Base-by-base conservation (phyloP, 1,140 invertebrate species). In the Coboldia fuscipes region DNA sequence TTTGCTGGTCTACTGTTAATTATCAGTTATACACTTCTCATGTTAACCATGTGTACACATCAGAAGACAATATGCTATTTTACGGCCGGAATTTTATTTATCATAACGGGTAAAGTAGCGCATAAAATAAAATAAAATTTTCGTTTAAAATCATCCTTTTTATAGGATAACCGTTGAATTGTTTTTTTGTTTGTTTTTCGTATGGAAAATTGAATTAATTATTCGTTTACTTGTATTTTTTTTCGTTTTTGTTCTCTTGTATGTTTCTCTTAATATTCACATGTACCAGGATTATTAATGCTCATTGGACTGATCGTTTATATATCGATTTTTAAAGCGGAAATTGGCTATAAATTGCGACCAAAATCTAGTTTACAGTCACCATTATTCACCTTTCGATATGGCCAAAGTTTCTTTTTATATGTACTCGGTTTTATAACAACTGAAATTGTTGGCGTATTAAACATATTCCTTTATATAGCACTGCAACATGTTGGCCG, bases 311-410 rank as follows among this genome's bases (percentile, higher is more conserved):
- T 88, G 47, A 79, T 90, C 40, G 81, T 88, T 64, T 90, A 88
- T 66, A 85, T 90, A 61, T 85, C 83, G 9, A 73, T 85, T 33
- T 79, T 90, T 46, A 89, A 89, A 57, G 72, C 82, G 0, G 83
- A 89, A 66, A 70, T 89, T 12, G 81, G 80, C 3, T 72, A 73
- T 37, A 90, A 89, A 55, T 56, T 89, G 20, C 63, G 79, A 35
- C 72, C 82, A 14, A 67, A 73, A 42, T 83, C 81, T 2, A 60
- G 67, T 30, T 65, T 79, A 28, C 72, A 82, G 51, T 70, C 72
- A 10, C 75, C 83, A 2, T 58, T 75, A 13, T 84, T 89, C 60
- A 76, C 71, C 21, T 88, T 86, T 53, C 67, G 66, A 41, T 90
- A 88, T 48, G 84, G 84, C 31, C 85, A 78, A 56, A 79, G 75